Evolutionary conservation across 1,140 invertebrate species (phyloP), one percentile per base, ranked within the genome.

Genomic region (Gryllus bimaculatus): DNA sequence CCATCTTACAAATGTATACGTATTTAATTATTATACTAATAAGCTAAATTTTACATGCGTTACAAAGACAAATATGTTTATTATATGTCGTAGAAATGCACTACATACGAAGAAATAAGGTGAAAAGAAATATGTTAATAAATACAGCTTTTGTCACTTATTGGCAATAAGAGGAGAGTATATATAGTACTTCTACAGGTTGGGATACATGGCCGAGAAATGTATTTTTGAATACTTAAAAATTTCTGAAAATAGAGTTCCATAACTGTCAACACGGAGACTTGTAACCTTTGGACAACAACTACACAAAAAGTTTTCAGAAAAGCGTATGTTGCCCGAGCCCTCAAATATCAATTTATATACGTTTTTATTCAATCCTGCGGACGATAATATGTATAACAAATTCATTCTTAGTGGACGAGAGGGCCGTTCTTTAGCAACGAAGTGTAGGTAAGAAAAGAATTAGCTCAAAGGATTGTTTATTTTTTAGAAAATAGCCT

Each of bases 1-100:
- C 54, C 54, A 66, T 66, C 54, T 66, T 66, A 66, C 54, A 66
- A 66, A 66, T 66, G 54, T 66, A 66, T 66, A 66, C 54, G 54
- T 66, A 66, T 66, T 66, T 66, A 66, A 66, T 66, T 66, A 66
- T 66, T 18, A 66, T 10, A 66, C 54, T 66, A 66, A 66, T 66
- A 66, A 66, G 54, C 54, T 66, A 66, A 66, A 10, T 18, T 66
- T 66, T 66, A 66, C 54, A 66, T 66, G 54, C 54, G 54, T 66
- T 66, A 66, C 18, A 18, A 66, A 66, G 54, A 13, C 54, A 66
- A 66, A 66, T 66, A 66, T 66, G 54, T 10, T 66, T 66, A 66
- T 66, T 66, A 66, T 18, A 66, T 66, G 10, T 66, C 54, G 54
- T 66, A 66, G 10, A 66, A 66, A 66, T 66, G 54, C 54, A 66